Evolutionary conservation across 2,797 vertebrate species (phyloP), one percentile per base, ranked within the genome.

Genomic region (Lepidocolaptes lacrymiger): DNA sequence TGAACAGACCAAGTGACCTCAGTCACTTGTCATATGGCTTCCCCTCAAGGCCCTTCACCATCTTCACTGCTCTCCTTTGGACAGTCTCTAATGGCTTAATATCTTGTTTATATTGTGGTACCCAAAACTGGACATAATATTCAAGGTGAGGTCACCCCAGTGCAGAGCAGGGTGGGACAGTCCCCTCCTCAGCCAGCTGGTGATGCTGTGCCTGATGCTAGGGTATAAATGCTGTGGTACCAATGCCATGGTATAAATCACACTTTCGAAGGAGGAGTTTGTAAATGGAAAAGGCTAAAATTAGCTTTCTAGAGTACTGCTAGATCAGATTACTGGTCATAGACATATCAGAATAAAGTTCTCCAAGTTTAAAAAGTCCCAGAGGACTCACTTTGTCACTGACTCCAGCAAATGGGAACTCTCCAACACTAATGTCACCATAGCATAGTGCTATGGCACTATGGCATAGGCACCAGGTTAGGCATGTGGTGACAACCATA

Each of bases 401-500:
- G 9, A 30, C 13, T 20, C 11, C 32, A 66, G 18, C 1, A 66
- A 74, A 55, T 4, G 2, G 20, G 41, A 77, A 28, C 9, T 76
- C 34, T 54, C 55, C 34, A 14, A 61, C 21, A n/a, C 26, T 6
- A 16, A 63, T 0, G 0, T 22, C 37, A 27, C 4, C 17, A n/a
- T n/a, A n/a, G n/a, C n/a, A n/a, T n/a, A n/a, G n/a, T n/a, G n/a
- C n/a, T n/a, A n/a, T n/a, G n/a, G n/a, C n/a, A n/a, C n/a, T n/a
- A n/a, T n/a, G n/a, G n/a, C n/a, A n/a, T 8, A 6, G 27, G 22
- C 61, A 28, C 8, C 0, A 0, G 10, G 13, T 51, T 26, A 71
- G 54, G 23, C 17, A 6, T 0, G 1, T 2, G 13, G 49, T 36
- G 30, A 74, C 43, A 85, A 17, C n/a, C 49, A 17, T 17, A 19